These are phyloP conservation scores for Heliconius charithonia DNA, from an alignment of 2,888 invertebrate genomes.

Conservation along the genomic window DNA sequence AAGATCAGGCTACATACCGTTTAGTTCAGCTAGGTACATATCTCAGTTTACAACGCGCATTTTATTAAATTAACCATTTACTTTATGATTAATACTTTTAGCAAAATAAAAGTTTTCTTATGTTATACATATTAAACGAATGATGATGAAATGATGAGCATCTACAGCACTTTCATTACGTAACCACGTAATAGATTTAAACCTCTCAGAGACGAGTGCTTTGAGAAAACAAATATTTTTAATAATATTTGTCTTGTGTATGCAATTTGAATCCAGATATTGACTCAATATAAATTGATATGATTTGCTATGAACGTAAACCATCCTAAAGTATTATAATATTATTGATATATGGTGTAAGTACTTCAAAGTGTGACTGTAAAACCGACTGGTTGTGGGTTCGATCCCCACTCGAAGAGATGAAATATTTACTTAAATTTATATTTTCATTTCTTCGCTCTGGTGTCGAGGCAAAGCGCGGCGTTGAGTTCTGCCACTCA, in stretches of 20 bases:
- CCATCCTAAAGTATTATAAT: too few relatives aligned
- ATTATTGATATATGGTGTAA: too few relatives aligned
- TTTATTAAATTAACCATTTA: background rate
- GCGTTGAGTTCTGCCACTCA: too few relatives aligned
- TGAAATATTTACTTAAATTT: too few relatives aligned
- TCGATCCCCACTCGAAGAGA: too few relatives aligned
- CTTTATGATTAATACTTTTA: background rate
- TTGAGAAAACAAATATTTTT: background rate
- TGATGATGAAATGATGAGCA: too few relatives aligned
- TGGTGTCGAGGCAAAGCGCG: too few relatives aligned
- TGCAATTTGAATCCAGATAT: background rate
- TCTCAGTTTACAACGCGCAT: background rate
- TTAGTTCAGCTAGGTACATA: background rate
- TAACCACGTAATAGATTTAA: too few relatives aligned
- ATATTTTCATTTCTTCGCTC: too few relatives aligned
- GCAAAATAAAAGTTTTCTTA: background rate
- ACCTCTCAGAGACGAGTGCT: background rate
- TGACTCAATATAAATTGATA: background rate
- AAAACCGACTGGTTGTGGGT: too few relatives aligned
- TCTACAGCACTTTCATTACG: too few relatives aligned
- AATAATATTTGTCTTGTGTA: background rate
- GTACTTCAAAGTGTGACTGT: too few relatives aligned
- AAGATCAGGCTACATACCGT: background rate
- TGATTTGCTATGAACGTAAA: background rate
- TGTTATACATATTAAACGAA: background rate